These are phyloP conservation scores for Argyra leucocephala DNA, from an alignment of 2,888 invertebrate genomes.

Conservation along the genomic window DNA sequence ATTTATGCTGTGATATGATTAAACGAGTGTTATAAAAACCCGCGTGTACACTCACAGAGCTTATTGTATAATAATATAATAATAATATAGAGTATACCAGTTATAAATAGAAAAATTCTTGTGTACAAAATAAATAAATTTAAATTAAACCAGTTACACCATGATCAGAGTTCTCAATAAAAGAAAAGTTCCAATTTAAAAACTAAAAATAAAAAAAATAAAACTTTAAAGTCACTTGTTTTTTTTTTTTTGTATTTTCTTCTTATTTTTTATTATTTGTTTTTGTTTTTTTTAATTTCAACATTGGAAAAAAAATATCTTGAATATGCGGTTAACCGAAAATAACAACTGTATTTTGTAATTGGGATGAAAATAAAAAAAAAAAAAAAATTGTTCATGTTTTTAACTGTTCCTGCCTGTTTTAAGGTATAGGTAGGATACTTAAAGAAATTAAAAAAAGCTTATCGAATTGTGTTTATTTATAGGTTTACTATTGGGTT, in stretches of 20 bases:
- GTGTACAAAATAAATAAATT: background rate
- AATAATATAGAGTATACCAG: too few relatives aligned
- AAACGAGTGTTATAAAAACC: background rate
- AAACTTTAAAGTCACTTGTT: background rate
- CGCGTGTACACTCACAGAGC: background rate
- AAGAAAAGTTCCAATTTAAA: background rate
- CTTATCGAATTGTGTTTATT: too few relatives aligned
- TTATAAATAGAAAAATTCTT: background rate
- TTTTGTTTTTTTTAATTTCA: background rate
- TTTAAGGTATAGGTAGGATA: too few relatives aligned
- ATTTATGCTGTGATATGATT: background rate
- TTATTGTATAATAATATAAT: too few relatives aligned
- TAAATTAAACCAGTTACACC: background rate
- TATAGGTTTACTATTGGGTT: too few relatives aligned
- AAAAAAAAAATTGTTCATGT: too few relatives aligned
- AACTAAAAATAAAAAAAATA: background rate
- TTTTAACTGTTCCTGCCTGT: too few relatives aligned
- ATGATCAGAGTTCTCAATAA: background rate
- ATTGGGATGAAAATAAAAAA: too few relatives aligned
- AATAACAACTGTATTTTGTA: too few relatives aligned
- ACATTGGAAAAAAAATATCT: too few relatives aligned
- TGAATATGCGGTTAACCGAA: too few relatives aligned
- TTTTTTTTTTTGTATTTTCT: background rate
- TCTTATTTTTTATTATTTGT: background rate
- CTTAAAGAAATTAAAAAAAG: too few relatives aligned